Conservation (phyloP, 37 sponge, comb jelly and placozoan species). For the Lycopodina hypogea region DNA sequence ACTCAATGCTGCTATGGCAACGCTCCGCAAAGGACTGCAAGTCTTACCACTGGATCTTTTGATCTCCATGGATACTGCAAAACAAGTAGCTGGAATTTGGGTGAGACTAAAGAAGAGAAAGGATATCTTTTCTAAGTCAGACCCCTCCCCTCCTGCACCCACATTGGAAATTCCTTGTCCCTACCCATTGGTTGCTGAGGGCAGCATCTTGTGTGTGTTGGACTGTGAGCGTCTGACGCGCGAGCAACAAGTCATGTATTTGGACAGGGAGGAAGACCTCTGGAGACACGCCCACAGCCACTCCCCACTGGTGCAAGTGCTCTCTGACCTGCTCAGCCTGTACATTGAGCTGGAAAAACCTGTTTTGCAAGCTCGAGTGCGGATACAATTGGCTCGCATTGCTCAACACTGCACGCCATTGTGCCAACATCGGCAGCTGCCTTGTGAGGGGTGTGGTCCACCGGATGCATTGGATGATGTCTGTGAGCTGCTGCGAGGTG, state of each 20-base stretch:
- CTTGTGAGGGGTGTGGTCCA: not conserved
- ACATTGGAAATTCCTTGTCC: not conserved
- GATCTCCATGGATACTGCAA: not conserved
- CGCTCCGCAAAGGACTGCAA: not conserved
- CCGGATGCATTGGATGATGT: constrained; percentile 19
- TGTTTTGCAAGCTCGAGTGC: not conserved
- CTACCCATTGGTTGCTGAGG: not conserved
- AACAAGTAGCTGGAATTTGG: not conserved
- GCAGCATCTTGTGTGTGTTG: too few species aligned
- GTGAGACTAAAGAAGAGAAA: not conserved
- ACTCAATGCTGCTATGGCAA: constrained; percentile 23
- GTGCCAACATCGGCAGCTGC: not conserved
- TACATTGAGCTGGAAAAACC: not conserved
- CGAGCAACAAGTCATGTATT: not conserved
- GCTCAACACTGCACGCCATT: not conserved
- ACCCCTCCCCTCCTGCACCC: not conserved
- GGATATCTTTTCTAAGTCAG: not conserved
- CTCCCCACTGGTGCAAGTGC: not conserved
- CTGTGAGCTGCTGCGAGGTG: not conserved
- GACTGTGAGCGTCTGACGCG: too few species aligned
- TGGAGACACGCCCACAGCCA: not conserved
- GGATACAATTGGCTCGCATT: constrained; percentile 1
- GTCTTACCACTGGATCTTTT: constrained; percentile 13
- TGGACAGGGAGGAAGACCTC: not conserved
- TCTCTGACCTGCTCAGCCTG: not conserved